Conservation (phyloP, 2,113 vertebrate genomes). For the Proteles cristata region DNA sequence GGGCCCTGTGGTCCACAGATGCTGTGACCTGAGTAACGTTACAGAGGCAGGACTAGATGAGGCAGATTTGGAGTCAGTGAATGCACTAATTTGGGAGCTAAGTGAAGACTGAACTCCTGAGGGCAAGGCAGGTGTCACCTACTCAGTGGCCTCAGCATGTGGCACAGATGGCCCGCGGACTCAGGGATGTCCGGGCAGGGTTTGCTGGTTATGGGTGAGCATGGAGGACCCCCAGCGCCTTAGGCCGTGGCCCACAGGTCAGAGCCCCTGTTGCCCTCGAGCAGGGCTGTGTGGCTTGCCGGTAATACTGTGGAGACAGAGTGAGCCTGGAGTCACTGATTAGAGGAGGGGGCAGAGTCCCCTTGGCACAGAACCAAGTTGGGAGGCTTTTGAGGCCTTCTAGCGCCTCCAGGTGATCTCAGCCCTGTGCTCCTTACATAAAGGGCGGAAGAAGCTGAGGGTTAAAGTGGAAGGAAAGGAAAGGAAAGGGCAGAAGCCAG, state of each 20-base stretch:
- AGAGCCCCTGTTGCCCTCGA: rapidly evolving
- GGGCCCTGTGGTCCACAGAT: background rate
- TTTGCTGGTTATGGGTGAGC: background rate
- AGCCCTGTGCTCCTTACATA: background rate
- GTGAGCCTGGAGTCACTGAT: background rate
- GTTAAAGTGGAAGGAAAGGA: background rate
- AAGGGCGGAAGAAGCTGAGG: background rate
- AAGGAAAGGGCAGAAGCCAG: background rate
- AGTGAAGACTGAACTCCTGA: background rate
- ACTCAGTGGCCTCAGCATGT: background rate
- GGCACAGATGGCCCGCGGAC: background rate
- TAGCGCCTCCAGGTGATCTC: background rate
- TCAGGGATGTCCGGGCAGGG: background rate
- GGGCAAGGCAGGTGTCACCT: background rate
- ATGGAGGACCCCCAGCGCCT: background rate
- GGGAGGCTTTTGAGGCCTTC: background rate
- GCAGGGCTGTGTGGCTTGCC: background rate
- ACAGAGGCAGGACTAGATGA: background rate
- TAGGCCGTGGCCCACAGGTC: background rate
- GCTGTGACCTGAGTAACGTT: background rate
- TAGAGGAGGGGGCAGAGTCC: background rate
- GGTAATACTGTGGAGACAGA: background rate
- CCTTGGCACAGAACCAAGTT: background rate
- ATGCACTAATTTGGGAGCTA: background rate
- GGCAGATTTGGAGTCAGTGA: background rate